Conservation (phyloP, 2,888 invertebrate species). For the Habrosyne pyritoides region DNA sequence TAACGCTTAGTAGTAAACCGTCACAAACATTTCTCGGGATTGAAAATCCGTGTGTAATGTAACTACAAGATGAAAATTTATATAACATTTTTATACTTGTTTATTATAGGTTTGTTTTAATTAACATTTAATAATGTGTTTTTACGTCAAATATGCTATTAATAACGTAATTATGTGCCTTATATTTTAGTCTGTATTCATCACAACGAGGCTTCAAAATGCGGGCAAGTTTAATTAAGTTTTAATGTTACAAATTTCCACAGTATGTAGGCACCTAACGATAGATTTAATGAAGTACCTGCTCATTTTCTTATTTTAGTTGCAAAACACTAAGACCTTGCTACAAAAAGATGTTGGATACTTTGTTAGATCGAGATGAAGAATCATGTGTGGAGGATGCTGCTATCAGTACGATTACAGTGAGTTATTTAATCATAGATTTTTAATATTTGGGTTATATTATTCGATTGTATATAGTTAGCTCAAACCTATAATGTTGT, state of each 20-base stretch:
- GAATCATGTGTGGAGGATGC: constrained; percentile 62
- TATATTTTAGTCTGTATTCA: neutral
- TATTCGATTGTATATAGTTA: too few relatives aligned
- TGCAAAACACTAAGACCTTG: constrained; percentile 57
- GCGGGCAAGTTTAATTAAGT: constrained; percentile 39
- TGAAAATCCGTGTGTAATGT: neutral
- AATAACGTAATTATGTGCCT: neutral
- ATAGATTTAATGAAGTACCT: neutral
- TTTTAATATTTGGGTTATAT: too few relatives aligned
- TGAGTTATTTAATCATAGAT: constrained; percentile 34
- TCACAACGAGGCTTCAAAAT: constrained; percentile 17
- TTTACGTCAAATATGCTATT: neutral
- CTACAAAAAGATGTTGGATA: constrained; percentile 55
- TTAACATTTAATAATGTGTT: neutral
- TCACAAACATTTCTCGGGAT: neutral
- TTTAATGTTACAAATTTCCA: neutral
- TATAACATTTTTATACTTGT: neutral
- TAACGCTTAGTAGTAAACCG: neutral
- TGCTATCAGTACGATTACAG: constrained; percentile 59
- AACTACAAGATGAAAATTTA: neutral
- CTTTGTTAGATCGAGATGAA: constrained; percentile 53
- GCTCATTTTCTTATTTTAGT: constrained; percentile 38
- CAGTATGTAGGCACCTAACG: neutral
- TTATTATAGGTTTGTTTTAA: neutral
- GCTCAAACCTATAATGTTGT: too few relatives aligned